Conservation (phyloP, 2,888 invertebrate species). For the Drosophila algonquin region DNA sequence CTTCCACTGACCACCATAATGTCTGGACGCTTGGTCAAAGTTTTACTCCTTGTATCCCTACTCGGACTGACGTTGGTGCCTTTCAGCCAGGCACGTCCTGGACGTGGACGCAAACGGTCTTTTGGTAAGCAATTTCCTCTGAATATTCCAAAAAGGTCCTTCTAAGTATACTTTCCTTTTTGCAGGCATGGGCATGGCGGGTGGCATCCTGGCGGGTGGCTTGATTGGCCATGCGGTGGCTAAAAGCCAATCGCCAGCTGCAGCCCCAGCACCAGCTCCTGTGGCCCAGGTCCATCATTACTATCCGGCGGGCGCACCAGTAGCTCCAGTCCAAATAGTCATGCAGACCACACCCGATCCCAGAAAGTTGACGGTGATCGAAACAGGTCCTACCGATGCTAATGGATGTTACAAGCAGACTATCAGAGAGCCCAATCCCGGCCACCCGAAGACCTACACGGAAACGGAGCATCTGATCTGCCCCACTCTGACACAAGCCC, state of each 20-base stretch:
- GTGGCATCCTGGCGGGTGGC: slow-evolving; percentile 60
- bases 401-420: slow-evolving; percentile 67
- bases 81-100: slow-evolving; percentile 44
- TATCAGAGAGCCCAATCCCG: slow-evolving; percentile 54
- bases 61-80: slow-evolving; percentile 37
- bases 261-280: slow-evolving; percentile 42
- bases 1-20: slow-evolving; percentile 26
- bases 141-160: fast-evolving
- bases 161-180: not conserved
- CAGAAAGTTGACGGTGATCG: slow-evolving; percentile 44
- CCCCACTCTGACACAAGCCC: slow-evolving; percentile 35
- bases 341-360: slow-evolving; percentile 13
- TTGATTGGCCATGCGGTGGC: slow-evolving; percentile 47
- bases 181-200: slow-evolving; percentile 58
- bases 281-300: slow-evolving; percentile 48
- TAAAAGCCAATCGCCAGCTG: slow-evolving; percentile 29
- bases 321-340: slow-evolving; percentile 1
- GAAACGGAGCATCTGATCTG: slow-evolving; percentile 65
- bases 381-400: slow-evolving; percentile 42
- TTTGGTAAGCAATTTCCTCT: slow-evolving; percentile 48
- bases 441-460: slow-evolving; percentile 47
- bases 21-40: slow-evolving; percentile 38
- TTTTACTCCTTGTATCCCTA: slow-evolving; percentile 44
- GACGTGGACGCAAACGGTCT: slow-evolving; percentile 52
- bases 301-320: slow-evolving; percentile 10